phyloP scores from a whole-genome alignment of 2,113 vertebrate genomes.

The Myotis yumanensis region DNA sequence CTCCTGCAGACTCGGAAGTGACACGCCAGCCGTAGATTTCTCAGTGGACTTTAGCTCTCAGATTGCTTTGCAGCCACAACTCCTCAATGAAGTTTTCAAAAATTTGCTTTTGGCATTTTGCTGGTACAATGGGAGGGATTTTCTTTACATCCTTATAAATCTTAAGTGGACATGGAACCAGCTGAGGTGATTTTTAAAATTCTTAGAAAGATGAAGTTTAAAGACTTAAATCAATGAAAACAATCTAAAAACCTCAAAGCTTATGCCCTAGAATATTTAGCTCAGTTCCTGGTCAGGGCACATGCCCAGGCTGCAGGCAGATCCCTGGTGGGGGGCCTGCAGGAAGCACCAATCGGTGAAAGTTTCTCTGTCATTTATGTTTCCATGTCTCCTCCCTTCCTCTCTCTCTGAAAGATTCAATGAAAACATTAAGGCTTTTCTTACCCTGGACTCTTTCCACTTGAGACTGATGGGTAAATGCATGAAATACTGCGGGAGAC shows the following conservation, averaged over 20 bases:
- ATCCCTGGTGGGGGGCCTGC: too few relatives aligned
- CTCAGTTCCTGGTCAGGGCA: too few relatives aligned
- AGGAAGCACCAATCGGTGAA: too few relatives aligned
- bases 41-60: not conserved
- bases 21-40: accelerated
- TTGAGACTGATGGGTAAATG: not conserved
- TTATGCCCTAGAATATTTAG: not conserved
- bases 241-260: not conserved
- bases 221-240: not conserved
- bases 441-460: not conserved
- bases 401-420: too few relatives aligned
- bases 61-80: not conserved
- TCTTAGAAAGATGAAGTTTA: not conserved
- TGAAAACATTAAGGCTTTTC: not conserved
- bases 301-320: too few relatives aligned
- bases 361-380: too few relatives aligned
- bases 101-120: not conserved
- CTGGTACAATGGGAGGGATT: not conserved
- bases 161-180: not conserved
- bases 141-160: not conserved
- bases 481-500: not conserved
- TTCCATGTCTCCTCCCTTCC: too few relatives aligned
- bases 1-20: not conserved
- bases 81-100: not conserved
- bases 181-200: not conserved